Base-by-base conservation (phyloP, 1,140 invertebrate species). In the Epicauta chinensis region DNA sequence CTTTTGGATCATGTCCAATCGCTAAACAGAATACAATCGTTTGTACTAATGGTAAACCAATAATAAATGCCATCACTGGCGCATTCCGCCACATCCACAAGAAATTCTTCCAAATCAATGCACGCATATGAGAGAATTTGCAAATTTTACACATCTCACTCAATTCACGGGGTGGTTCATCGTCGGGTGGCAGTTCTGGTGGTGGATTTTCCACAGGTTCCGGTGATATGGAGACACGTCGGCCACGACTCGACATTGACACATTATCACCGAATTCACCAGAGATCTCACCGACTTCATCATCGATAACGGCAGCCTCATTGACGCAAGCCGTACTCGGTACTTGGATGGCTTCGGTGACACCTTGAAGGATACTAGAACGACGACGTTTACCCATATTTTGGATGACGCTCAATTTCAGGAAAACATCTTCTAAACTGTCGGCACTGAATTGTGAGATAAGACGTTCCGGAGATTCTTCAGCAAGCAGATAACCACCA, bases 1-100 rank as follows among this genome's bases (percentile, higher is more conserved):
- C 85, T 41, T 81, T 84, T 0, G 94, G 94, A 66, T 94, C 89
- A 16, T 89, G 80, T 49, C 94, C 94, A 58, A 97, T 94, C 15
- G 93, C 91, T 55, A 95, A 68, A 71, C 93, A 97, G 76, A 98
- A 97, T 2, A 97, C 79, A 38, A 95, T 87, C n/a, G 93, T 91
- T 76, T 97, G 92, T 72, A 92, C 84, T 2, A 93, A 87, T 23
- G 93, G 93, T 59, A 97, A 72, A 7, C 87, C 84, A 64, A 96
- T 92, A 63, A 96, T 91, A 72, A 97, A 97, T 51, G 90, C 71
- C 82, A 94, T 89, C 13, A 93, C 84, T 35, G 82, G 81, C 38
- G 93, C 86, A 70, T 97, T 97, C 55, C 93, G 78, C 82, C 87
- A 91, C 85, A 96, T 92, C 54, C 90, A 80, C 16, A 93, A 78